phyloP scores from a whole-genome alignment of 2,888 invertebrate species.

The Eumacrocentrus americanus region DNA sequence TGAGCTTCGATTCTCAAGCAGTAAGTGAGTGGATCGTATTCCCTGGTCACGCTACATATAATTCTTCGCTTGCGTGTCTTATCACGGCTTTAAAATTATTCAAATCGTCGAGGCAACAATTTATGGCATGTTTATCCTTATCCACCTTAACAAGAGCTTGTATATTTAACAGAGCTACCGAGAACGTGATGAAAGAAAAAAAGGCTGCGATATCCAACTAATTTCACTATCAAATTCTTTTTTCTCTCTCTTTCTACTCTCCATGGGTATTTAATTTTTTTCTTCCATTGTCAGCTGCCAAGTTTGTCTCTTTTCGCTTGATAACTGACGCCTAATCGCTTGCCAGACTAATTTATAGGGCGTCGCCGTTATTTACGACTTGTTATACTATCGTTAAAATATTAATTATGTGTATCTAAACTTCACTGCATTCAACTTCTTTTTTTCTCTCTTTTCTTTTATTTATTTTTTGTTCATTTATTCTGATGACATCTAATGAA shows the following conservation, averaged over 20 bases:
- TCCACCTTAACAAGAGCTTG: constrained; percentile 7
- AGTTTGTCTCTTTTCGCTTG: no score
- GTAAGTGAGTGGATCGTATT: background rate
- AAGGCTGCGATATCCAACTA: background rate
- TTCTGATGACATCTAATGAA: no score
- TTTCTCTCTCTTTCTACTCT: background rate
- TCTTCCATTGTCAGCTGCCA: no score
- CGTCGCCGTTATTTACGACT: constrained; percentile 35
- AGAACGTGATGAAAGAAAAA: background rate
- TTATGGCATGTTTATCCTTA: constrained; percentile 22
- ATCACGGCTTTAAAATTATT: constrained; percentile 23
- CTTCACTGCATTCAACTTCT: no score
- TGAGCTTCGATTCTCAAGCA: background rate
- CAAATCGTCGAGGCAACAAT: constrained; percentile 17
- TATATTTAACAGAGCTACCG: background rate
- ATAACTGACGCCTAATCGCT: background rate
- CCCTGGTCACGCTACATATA: constrained; percentile 15
- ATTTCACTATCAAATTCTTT: background rate
- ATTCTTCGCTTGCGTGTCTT: constrained; percentile 8
- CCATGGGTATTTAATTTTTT: no score
- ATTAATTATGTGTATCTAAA: constrained; percentile 39
- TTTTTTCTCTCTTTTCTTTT: constrained; percentile 11
- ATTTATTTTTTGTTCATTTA: no score
- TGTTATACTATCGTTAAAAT: constrained; percentile 30
- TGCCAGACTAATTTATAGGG: constrained; percentile 35